Percentiles rank a stretch among this genome's conserved stretches.
Evolutionary conservation across 2,888 invertebrate species (phyloP).

Genomic region (Tachina grossa): DNA sequence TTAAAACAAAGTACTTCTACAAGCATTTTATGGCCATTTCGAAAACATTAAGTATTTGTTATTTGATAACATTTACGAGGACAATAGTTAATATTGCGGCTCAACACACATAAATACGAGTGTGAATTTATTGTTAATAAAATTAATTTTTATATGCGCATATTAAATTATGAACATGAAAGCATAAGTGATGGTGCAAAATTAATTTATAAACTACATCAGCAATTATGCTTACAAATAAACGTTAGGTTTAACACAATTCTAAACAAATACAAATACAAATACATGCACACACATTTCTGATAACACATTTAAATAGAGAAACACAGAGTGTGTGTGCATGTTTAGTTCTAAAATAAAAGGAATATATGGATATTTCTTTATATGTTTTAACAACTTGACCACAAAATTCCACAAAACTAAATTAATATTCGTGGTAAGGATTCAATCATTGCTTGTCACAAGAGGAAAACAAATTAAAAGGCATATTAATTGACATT

Average conservation of each 20-base stretch:
- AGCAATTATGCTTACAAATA: constrained; percentile 51
- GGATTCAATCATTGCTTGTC: constrained; percentile 5
- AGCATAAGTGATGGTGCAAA: background rate
- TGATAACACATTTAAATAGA: background rate
- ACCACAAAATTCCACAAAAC: constrained; percentile 11
- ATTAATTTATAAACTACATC: constrained; percentile 44
- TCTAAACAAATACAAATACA: constrained; percentile 4
- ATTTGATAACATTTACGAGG: background rate
- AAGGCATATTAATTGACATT: background rate
- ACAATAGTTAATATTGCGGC: background rate
- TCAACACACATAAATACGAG: background rate
- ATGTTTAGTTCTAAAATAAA: background rate
- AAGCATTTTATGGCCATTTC: constrained; percentile 20
- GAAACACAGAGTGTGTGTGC: no score
- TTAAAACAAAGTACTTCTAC: background rate
- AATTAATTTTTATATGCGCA: background rate
- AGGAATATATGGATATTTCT: background rate
- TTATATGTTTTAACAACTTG: background rate
- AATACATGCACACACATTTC: background rate
- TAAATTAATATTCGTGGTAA: constrained; percentile 5
- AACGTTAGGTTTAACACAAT: constrained; percentile 40
- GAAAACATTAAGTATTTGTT: constrained; percentile 13
- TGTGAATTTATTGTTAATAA: background rate
- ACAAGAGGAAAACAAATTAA: background rate
- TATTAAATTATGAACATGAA: background rate